These are phyloP conservation scores for Xerus inauris DNA, from an alignment of 2,113 vertebrate genomes.

Conservation along the genomic window DNA sequence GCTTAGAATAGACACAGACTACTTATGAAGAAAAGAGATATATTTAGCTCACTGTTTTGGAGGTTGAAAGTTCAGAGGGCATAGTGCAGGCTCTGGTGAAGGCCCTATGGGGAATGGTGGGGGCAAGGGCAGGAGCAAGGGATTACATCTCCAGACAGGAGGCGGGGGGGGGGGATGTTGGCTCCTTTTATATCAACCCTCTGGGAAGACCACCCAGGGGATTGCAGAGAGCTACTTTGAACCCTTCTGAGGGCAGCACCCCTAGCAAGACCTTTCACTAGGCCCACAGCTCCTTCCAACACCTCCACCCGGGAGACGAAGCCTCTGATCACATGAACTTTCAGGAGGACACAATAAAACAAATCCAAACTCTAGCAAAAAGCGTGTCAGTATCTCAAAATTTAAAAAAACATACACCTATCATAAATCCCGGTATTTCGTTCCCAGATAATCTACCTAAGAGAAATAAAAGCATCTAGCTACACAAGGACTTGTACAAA, in stretches of 20 bases:
- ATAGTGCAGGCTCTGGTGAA: neutral
- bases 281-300: neutral
- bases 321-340: neutral
- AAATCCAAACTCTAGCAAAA: neutral
- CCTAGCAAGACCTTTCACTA: neutral
- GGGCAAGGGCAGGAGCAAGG: no score
- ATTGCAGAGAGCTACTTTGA: neutral
- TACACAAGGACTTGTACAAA: no score
- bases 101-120: fast-evolving
- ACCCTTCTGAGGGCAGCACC: neutral
- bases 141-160: neutral
- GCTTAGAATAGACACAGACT: neutral
- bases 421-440: neutral
- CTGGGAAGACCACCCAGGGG: neutral
- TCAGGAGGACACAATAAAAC: neutral
- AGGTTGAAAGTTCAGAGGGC: neutral
- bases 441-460: neutral
- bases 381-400: neutral
- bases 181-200: neutral
- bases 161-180: no score
- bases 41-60: neutral
- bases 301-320: neutral
- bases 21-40: neutral
- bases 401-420: neutral
- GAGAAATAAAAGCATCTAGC: neutral